These are phyloP conservation scores for Sepiola atlantica DNA, from an alignment of 2,888 invertebrate species.

Conservation along the genomic window DNA sequence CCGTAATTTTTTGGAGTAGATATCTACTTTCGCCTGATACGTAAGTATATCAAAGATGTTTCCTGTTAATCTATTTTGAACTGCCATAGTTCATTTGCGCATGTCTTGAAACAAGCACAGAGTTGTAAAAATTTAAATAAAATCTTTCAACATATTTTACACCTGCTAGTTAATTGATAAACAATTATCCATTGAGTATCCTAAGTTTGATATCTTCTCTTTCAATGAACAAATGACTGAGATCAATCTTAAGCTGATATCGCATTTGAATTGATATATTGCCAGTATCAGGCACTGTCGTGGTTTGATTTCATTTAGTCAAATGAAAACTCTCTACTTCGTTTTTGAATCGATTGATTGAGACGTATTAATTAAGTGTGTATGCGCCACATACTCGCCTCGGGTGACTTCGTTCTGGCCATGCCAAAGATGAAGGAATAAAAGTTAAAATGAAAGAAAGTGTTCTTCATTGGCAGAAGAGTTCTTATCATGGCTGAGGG, in stretches of 20 bases:
- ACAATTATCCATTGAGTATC: no score
- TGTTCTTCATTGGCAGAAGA: not conserved
- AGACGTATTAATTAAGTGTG: not conserved
- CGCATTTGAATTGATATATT: not conserved
- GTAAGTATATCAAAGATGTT: no score
- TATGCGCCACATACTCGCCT: not conserved
- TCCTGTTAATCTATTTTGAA: no score
- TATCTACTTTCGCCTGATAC: no score
- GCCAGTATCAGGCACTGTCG: not conserved
- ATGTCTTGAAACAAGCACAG: no score
- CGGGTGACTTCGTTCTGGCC: not conserved
- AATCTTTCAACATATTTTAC: no score
- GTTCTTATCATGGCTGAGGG: not conserved
- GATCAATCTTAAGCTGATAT: not conserved
- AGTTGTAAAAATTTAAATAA: no score
- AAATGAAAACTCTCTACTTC: not conserved
- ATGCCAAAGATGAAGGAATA: not conserved
- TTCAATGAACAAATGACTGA: not conserved
- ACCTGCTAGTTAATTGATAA: no score
- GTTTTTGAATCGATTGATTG: not conserved
- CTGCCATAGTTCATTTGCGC: no score
- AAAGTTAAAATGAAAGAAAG: not conserved
- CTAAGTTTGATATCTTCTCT: no score
- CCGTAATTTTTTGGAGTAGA: no score
- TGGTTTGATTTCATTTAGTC: not conserved